Percentiles rank a stretch among this genome's conserved stretches.
Evolutionary conservation across 2,797 vertebrate species (phyloP).

Genomic region (Rhincodon typus): DNA sequence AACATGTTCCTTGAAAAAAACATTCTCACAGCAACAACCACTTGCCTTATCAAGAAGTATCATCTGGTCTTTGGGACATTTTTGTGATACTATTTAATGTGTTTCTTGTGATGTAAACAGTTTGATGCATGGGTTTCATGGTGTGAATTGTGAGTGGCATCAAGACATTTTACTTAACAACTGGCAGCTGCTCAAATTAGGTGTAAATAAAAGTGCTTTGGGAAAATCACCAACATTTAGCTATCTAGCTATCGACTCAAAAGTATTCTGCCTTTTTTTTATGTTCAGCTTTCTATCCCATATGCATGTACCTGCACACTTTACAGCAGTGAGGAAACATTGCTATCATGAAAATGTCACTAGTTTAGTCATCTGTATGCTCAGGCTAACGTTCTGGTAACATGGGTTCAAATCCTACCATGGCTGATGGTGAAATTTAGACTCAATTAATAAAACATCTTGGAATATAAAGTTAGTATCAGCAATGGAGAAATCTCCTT

Average conservation of each 20-base stretch:
- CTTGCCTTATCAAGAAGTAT: not conserved
- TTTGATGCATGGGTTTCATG: constrained; percentile 24
- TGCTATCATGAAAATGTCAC: no score
- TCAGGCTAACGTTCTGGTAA: no score
- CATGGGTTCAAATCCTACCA: no score
- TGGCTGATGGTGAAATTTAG: no score
- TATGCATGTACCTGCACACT: not conserved
- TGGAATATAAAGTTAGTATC: no score
- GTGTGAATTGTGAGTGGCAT: not conserved
- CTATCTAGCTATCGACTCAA: not conserved
- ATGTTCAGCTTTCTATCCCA: not conserved
- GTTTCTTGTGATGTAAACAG: not conserved
- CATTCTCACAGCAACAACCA: not conserved
- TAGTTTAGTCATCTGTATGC: no score
- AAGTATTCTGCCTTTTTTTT: not conserved
- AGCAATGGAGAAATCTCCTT: no score
- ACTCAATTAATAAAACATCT: no score
- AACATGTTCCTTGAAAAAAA: not conserved
- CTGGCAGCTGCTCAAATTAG: not conserved
- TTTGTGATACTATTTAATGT: not conserved
- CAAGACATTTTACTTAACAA: not conserved
- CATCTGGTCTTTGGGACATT: not conserved
- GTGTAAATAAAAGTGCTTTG: not conserved
- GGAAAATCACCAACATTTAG: not conserved
- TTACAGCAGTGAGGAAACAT: no score